phyloP scores from a whole-genome alignment of 2,888 invertebrate genomes.

The Perithous albicinctus region DNA sequence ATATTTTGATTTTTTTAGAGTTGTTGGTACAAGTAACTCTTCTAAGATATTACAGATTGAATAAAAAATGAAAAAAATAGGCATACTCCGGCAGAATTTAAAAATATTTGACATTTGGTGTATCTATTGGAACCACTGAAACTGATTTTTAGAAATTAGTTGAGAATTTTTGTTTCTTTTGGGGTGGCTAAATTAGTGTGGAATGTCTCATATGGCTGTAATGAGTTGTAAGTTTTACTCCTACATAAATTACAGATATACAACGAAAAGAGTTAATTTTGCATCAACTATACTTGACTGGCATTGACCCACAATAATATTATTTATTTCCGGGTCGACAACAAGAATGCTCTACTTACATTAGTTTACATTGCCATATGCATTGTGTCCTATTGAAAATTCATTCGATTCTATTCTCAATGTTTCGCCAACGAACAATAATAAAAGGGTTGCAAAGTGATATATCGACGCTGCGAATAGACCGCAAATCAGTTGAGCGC shows the following conservation, averaged over 20 bases:
- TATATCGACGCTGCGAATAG: slow-evolving; percentile 74
- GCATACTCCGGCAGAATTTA: no score
- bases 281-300: neutral
- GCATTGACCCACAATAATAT: slow-evolving; percentile 5
- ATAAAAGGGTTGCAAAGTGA: slow-evolving; percentile 55
- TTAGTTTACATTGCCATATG: slow-evolving; percentile 5
- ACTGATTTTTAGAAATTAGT: no score
- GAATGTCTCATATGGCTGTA: no score
- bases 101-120: no score
- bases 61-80: no score
- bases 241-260: neutral
- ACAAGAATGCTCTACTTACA: slow-evolving; percentile 8
- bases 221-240: neutral
- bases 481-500: slow-evolving; percentile 72
- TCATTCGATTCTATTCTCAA: slow-evolving; percentile 24
- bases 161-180: no score
- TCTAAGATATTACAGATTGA: no score
- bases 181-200: no score
- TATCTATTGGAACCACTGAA: no score
- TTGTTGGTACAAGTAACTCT: no score
- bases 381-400: slow-evolving; percentile 13
- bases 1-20: no score
- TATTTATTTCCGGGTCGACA: neutral
- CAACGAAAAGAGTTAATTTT: neutral
- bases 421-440: slow-evolving; percentile 32